phyloP scores from a whole-genome alignment of 2,888 invertebrate species.

The Mimumesa dahlbomi region DNA sequence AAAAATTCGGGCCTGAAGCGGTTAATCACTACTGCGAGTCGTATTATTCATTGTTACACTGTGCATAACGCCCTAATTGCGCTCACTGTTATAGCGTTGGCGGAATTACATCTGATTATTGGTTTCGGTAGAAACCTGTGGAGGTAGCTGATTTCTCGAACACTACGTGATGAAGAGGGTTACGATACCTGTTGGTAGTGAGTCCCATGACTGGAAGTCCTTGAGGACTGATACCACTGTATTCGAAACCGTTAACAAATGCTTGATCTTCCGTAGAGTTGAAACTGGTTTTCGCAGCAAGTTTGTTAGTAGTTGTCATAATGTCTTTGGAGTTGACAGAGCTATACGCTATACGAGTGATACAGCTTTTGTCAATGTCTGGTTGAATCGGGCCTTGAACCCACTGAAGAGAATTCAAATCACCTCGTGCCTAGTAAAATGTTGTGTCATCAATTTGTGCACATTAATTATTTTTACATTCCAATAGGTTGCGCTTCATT shows the following conservation, averaged over 20 bases:
- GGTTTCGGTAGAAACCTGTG: not conserved
- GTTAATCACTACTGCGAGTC: no score
- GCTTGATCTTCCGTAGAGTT: constrained; percentile 84
- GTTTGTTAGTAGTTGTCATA: constrained; percentile 95
- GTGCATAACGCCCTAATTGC: no score
- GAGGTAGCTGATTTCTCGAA: not conserved
- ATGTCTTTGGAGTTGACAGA: constrained; percentile 96
- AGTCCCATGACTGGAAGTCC: constrained; percentile 81
- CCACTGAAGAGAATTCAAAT: constrained; percentile 93
- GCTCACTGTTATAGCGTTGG: no score
- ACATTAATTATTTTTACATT: no score
- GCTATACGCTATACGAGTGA: constrained; percentile 86
- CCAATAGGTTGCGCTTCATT: no score
- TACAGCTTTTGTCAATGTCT: constrained; percentile 37
- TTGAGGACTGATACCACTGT: constrained; percentile 82
- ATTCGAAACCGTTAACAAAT: constrained; percentile 86
- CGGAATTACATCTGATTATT: not conserved
- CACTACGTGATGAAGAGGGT: no score
- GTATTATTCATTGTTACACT: no score
- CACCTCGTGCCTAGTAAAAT: constrained; percentile 86
- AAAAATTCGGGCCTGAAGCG: no score
- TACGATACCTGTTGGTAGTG: constrained; percentile 60
- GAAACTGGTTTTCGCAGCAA: constrained; percentile 91
- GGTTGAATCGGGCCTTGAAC: constrained; percentile 85
- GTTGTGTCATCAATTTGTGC: no score